Base-by-base conservation (phyloP, 2,888 invertebrate genomes). In the Alsophila aescularia region DNA sequence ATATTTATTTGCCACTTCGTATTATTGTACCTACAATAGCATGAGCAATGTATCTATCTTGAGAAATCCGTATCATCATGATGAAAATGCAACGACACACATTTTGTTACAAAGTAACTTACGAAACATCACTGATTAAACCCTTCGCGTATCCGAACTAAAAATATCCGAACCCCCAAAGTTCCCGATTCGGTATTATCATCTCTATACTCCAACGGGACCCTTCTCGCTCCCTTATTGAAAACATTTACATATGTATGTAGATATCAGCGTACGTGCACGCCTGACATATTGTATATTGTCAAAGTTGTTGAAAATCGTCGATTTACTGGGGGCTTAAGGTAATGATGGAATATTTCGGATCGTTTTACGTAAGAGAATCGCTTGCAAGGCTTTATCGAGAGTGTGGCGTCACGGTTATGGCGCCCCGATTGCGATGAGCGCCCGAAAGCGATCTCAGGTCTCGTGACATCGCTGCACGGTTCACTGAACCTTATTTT, bases 181-280 rank as follows among this genome's bases (percentile, higher is more conserved):
- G 52, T 59, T 59, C 51, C 54, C 55, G 55, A 58, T 50, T 58
- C 53, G 48, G 62, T 58, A 60, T 60, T 60, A 76, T 77, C 79
- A 75, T 75, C 69, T 76, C 72, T 75, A 73, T 72, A 72, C 24
- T 24, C 51, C 65, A 70, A 64, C 72, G 55, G 36, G 50, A 51
- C 55, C 50, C 50, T 50, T 36, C 29, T 42, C 31, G 76, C 80
- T 42, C 31, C 77, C 80, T 85, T 87, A 87, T 87, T 87, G 87
- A 84, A 85, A 87, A 84, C 80, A 87, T 87, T 85, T 86, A 83
- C 87, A 87, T 87, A 85, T 83, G 79, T 81, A 84, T 84, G 83
- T 77, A 43, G 48, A 72, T 77, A 79, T 76, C 74, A 62, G 51
- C 44, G 56, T 60, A 68, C 67, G 61, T 67, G 49, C 69, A 21